Base-by-base conservation (phyloP, 2,113 vertebrate genomes). In the Noturus placidus region DNA sequence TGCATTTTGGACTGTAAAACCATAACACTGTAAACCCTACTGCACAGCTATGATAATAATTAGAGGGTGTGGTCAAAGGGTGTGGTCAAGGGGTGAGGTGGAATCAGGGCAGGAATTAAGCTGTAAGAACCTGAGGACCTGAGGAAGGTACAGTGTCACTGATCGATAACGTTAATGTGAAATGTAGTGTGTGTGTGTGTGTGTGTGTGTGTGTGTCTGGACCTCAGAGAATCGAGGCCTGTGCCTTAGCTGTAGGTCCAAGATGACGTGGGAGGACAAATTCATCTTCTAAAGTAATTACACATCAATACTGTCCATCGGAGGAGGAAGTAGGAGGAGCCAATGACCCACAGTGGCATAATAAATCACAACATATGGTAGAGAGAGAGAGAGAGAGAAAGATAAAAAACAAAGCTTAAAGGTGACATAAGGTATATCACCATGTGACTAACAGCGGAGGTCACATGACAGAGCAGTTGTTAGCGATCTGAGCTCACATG, bases 241-340 rank as follows among this genome's bases (percentile, higher is more conserved):
- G 57, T 90, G 91, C 90, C 91, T 91, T 89, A 90, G 87, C 86
- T 85, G 35, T n/a, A 82, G 88, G 88, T 90, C 42, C 83, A 87
- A 82, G 67, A 84, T 81, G 59, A 81, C 74, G 27, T 90, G 76
- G 87, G 80, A 86, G 87, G 7, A 33, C 84, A 77, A 57, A 92
- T 92, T 82, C 81, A 87, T 92, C 91, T 88, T 91, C 70, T 85
- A 86, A 88, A 92, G 88, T 91, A 91, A 92, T 92, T 91, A 90
- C 88, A 82, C 86, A 89, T 88, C 74, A 81, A 89, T 87, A 72
- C 76, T 87, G 82, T 88, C 83, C 76, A 87, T 86, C 80, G 87
- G 89, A 84, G 87, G 82, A 33, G 77, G 63, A 65, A n/a, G 77
- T 42, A 35, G 79, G 35, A 0, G 50, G 84, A 50, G 35, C 70